Conservation (phyloP, 1,140 invertebrate genomes). For the Magallana ariakensis region DNA sequence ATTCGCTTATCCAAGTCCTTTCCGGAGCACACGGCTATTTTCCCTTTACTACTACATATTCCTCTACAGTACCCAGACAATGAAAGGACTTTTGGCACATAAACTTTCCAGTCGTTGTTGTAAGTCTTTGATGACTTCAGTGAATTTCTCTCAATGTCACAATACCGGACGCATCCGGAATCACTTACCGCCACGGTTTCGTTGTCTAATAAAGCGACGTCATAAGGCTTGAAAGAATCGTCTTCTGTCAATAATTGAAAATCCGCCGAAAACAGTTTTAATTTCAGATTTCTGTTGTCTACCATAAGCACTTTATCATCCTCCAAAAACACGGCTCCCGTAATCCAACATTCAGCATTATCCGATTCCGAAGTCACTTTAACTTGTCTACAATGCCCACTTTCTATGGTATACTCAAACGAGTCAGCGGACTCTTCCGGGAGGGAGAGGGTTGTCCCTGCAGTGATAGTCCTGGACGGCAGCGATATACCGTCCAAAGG, state of each 20-base stretch:
- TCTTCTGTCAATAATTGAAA: conserved; percentile 40
- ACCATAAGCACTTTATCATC: conserved; percentile 38
- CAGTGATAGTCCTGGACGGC: neutral
- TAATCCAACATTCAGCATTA: conserved; percentile 40
- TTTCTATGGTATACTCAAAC: conserved; percentile 24
- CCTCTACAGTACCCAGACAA: conserved; percentile 37
- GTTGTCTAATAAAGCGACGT: conserved; percentile 18
- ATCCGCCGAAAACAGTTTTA: conserved; percentile 41
- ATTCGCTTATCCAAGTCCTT: conserved; percentile 52
- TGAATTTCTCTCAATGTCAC: conserved; percentile 18
- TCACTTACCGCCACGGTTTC: conserved; percentile 40
- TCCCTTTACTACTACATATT: conserved; percentile 35
- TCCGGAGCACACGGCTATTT: conserved; percentile 46
- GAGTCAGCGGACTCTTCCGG: neutral
- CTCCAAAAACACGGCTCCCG: conserved; percentile 44
- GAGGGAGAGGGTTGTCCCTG: neutral
- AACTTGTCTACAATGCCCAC: neutral
- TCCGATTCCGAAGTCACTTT: conserved; percentile 37
- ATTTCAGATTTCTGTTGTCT: conserved; percentile 47
- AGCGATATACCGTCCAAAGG: conserved; percentile 1
- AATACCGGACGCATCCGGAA: conserved; percentile 26
- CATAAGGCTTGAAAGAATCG: conserved; percentile 32
- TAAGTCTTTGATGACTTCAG: conserved; percentile 45
- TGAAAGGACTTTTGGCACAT: conserved; percentile 19
- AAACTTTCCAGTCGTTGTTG: conserved; percentile 51